Percentiles rank a stretch among this genome's conserved stretches.
phyloP scores from a whole-genome alignment of 2,888 invertebrate species.

The Sceliomorpha sp. region DNA sequence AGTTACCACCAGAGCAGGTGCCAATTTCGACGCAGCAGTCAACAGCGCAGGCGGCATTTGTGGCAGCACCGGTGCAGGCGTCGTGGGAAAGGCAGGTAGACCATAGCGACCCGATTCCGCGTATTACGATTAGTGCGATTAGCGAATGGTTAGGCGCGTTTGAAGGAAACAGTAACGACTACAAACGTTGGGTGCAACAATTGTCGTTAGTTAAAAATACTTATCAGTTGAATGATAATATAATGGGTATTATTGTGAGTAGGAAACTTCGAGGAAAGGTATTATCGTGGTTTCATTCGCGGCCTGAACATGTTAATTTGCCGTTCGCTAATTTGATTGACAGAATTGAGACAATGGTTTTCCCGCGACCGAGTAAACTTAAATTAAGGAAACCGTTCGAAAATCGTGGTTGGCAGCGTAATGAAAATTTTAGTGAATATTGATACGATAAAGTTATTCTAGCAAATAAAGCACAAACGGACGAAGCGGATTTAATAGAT shows the following conservation, averaged over 20 bases:
- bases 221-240: too few species aligned
- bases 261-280: conserved; percentile 5
- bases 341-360: conserved; percentile 18
- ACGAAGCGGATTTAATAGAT: conserved; percentile 12
- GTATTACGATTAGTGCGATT: too few species aligned
- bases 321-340: conserved; percentile 8
- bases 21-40: too few species aligned
- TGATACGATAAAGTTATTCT: conserved; percentile 28
- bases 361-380: conserved; percentile 9
- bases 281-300: conserved; percentile 2
- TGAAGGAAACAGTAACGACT: too few species aligned
- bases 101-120: too few species aligned
- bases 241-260: conserved; percentile 16
- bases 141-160: too few species aligned
- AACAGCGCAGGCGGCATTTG: too few species aligned
- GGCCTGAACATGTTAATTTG: conserved; percentile 1
- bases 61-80: too few species aligned
- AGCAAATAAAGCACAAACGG: conserved; percentile 21
- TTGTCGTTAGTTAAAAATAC: too few species aligned
- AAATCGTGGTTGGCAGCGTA: conserved; percentile 17
- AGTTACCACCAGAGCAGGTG: too few species aligned
- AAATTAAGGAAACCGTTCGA: conserved; percentile 28
- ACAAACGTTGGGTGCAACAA: too few species aligned
- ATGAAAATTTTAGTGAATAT: conserved; percentile 34
- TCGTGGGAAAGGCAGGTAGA: too few species aligned